phyloP scores from a whole-genome alignment of 2,113 vertebrate genomes.

The Chionomys nivalis region DNA sequence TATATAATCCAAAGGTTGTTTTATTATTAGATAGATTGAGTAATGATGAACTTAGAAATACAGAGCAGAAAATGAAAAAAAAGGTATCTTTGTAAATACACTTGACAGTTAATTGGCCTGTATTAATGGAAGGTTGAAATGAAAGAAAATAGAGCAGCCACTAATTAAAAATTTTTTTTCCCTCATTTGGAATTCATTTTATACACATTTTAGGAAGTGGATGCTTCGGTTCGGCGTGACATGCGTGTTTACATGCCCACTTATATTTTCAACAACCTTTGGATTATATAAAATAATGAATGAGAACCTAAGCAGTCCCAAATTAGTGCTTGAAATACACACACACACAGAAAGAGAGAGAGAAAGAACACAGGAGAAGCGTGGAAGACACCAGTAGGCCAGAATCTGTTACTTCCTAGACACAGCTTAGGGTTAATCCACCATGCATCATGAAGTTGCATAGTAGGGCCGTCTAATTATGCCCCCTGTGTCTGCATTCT shows the following conservation, averaged over 20 bases:
- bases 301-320: too few species aligned
- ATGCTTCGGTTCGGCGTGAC: neutral
- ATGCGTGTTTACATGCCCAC: neutral
- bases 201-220: neutral
- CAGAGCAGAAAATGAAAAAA: neutral
- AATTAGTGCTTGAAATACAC: too few species aligned
- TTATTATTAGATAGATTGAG: neutral
- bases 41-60: conserved; percentile 2
- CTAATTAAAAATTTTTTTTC: neutral
- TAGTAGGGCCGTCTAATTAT: neutral
- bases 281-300: too few species aligned
- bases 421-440: too few species aligned
- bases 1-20: neutral
- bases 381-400: too few species aligned
- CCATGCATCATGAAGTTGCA: accelerated
- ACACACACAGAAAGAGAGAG: too few species aligned
- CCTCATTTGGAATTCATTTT: neutral
- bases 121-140: neutral
- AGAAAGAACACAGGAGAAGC: too few species aligned
- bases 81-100: conserved; percentile 19
- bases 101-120: neutral
- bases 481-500: accelerated
- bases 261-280: neutral
- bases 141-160: conserved; percentile 25
- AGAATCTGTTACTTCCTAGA: too few species aligned